Percentiles rank a stretch among this genome's conserved stretches.
Evolutionary conservation across 2,797 vertebrate species (phyloP).

Genomic region (Discoglossus pictus): DNA sequence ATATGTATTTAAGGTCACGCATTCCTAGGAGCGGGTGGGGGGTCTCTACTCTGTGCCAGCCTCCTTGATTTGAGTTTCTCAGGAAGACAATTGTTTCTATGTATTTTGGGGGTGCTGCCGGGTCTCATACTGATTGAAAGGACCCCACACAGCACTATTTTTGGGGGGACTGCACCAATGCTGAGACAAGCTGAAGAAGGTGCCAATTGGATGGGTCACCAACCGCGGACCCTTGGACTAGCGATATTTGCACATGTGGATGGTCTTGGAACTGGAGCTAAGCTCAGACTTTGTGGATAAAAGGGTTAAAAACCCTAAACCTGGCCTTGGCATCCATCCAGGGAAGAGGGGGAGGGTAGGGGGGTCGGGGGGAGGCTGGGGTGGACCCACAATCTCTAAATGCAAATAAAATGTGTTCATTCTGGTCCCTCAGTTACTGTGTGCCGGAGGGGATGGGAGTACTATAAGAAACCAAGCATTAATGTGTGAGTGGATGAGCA

Average conservation of each 20-base stretch:
- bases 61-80: constrained; percentile 35
- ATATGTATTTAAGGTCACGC: too few relatives aligned
- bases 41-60: background rate
- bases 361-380: too few relatives aligned
- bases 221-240: constrained; percentile 30
- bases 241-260: constrained; percentile 42
- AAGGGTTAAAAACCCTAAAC: constrained; percentile 17
- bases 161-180: too few relatives aligned
- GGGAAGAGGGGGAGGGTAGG: background rate
- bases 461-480: too few relatives aligned
- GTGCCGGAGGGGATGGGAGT: too few relatives aligned
- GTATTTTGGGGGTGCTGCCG: constrained; percentile 33
- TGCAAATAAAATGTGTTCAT: too few relatives aligned
- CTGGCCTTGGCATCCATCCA: constrained; percentile 20
- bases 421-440: too few relatives aligned
- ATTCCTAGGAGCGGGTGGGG: too few relatives aligned
- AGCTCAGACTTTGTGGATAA: constrained; percentile 27
- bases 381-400: too few relatives aligned
- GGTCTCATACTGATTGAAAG: constrained; percentile 42
- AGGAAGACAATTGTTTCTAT: constrained; percentile 47
- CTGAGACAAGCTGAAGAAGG: too few relatives aligned
- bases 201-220: too few relatives aligned
- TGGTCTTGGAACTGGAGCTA: constrained; percentile 29
- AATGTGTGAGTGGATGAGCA: too few relatives aligned
- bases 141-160: background rate